These are phyloP conservation scores for Corynorhinus townsendii DNA, from an alignment of 2,113 vertebrate genomes.

Conservation along the genomic window DNA sequence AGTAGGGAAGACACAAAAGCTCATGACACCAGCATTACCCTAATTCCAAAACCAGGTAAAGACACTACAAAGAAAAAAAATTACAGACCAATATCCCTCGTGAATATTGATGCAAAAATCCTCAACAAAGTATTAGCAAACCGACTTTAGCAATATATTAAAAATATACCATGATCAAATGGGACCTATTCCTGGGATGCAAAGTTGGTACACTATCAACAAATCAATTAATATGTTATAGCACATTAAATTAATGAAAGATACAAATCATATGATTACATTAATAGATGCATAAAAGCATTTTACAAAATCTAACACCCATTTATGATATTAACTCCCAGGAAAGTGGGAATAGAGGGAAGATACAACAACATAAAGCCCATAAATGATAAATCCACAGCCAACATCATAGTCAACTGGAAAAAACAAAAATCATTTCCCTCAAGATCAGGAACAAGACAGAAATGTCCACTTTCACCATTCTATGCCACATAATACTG, in stretches of 20 bases:
- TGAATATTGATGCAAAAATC: neutral
- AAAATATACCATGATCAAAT: neutral
- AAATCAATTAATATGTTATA: neutral
- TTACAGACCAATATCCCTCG: neutral
- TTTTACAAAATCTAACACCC: neutral
- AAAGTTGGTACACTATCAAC: neutral
- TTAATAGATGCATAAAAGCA: neutral
- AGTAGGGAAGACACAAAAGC: neutral
- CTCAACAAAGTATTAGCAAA: neutral
- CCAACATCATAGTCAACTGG: neutral
- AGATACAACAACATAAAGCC: neutral
- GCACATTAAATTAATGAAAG: neutral
- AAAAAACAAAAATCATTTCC: neutral
- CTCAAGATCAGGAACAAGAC: neutral
- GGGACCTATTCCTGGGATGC: neutral
- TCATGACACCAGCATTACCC: neutral
- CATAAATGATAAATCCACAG: neutral
- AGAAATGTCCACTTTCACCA: neutral
- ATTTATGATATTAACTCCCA: neutral
- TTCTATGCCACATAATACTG: neutral
- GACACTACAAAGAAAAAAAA: neutral
- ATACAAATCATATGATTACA: neutral
- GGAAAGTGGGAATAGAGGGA: neutral
- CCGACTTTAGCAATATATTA: neutral
- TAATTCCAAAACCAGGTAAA: neutral